Conservation (phyloP, 1,140 invertebrate genomes). For the Brachionus rubens region DNA sequence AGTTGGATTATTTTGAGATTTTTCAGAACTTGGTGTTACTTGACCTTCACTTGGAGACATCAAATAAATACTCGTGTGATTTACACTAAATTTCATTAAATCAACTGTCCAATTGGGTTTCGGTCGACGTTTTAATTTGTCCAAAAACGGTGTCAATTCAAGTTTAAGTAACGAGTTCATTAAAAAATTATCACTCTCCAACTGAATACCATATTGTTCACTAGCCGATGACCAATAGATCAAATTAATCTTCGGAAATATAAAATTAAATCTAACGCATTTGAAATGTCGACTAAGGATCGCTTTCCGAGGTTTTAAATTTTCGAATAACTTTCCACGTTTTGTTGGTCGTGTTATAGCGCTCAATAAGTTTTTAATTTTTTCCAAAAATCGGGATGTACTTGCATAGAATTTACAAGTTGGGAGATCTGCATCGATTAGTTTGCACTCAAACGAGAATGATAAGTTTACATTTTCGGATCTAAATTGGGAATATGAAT, state of each 20-base stretch:
- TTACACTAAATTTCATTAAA: constrained; percentile 81
- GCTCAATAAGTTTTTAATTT: constrained; percentile 87
- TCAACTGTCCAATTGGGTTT: constrained; percentile 83
- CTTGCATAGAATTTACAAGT: constrained; percentile 82
- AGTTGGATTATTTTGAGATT: constrained; percentile 83
- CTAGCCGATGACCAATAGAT: constrained; percentile 98
- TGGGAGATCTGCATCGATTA: constrained; percentile 62
- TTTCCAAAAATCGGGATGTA: constrained; percentile 82
- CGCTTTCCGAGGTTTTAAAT: constrained; percentile 75
- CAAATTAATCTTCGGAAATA: constrained; percentile 79
- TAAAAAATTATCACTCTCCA: constrained; percentile 76
- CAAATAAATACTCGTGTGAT: constrained; percentile 51
- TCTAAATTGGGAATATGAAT: constrained; percentile 76
- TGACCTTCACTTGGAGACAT: constrained; percentile 3
- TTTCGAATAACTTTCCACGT: constrained; percentile 80
- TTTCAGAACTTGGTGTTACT: constrained; percentile 60
- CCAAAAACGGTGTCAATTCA: constrained; percentile 71
- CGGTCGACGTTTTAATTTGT: constrained; percentile 79
- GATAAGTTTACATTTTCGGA: constrained; percentile 84
- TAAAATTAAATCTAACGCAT: constrained; percentile 51
- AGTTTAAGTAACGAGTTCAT: constrained; percentile 63
- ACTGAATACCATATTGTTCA: constrained; percentile 86
- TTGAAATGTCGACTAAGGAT: constrained; percentile 86
- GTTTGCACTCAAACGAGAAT: constrained; percentile 68
- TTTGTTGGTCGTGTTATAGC: constrained; percentile 88